These are phyloP conservation scores for roundworm (Caenorhabditis elegans) DNA, from an alignment of 1,140 invertebrate species.

Conservation along the genomic window DNA sequence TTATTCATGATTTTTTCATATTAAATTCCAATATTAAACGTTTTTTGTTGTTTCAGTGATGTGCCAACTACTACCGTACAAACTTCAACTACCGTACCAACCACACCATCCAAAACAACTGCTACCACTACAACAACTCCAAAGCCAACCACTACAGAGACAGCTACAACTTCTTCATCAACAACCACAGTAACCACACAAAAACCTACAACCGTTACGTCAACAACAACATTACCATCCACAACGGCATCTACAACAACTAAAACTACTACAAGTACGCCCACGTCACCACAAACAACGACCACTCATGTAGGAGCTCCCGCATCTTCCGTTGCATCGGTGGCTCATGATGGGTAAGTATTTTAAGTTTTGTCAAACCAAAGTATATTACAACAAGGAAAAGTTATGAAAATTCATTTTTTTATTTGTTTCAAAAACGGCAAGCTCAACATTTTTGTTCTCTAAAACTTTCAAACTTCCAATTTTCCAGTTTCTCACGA, in stretches of 20 bases:
- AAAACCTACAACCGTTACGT: background rate
- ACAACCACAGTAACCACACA: background rate
- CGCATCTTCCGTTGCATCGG: background rate
- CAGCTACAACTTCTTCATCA: background rate
- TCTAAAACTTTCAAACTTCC: too few relatives aligned
- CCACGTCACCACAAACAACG: background rate
- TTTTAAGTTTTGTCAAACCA: too few relatives aligned
- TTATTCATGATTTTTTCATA: too few relatives aligned
- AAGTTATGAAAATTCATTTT: too few relatives aligned
- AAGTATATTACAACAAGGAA: too few relatives aligned
- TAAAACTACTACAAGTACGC: conserved; percentile 23
- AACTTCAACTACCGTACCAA: background rate
- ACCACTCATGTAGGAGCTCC: background rate
- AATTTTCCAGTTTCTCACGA: too few relatives aligned
- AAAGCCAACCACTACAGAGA: conserved; percentile 1
- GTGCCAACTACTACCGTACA: background rate
- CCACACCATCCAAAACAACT: conserved; percentile 12
- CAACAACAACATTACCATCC: background rate
- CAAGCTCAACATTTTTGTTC: too few relatives aligned
- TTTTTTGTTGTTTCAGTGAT: conserved; percentile 15
- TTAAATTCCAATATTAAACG: too few relatives aligned
- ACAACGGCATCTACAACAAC: conserved; percentile 17
- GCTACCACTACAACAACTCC: background rate
- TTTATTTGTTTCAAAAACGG: too few relatives aligned
- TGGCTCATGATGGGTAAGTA: background rate